phyloP scores from a whole-genome alignment of 1,140 invertebrate species.

The Aporrectodea caliginosa region DNA sequence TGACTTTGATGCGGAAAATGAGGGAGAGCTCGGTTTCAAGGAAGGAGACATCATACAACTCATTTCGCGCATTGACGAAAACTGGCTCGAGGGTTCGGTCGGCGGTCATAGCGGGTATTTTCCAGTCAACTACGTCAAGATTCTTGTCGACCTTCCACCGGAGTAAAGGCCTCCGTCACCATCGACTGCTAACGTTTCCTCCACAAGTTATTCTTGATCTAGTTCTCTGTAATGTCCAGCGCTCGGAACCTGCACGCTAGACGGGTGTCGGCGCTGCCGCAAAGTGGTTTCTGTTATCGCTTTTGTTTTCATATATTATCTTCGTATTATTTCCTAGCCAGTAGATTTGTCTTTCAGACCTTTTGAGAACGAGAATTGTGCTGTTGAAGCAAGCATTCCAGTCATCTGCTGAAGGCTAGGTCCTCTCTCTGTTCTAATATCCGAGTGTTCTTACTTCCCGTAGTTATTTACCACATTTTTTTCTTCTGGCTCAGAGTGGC shows the following conservation, averaged over 20 bases:
- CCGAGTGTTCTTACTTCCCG: too few relatives aligned
- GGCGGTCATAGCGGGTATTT: conserved; percentile 51
- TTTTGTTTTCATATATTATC: background rate
- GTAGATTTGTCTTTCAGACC: background rate
- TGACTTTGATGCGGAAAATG: conserved; percentile 95
- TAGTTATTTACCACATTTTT: too few relatives aligned
- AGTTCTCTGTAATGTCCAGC: too few relatives aligned
- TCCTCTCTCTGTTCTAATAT: too few relatives aligned
- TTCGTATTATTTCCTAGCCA: background rate
- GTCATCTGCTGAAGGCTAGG: background rate
- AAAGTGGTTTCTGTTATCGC: background rate
- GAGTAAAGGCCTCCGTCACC: background rate
- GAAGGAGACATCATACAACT: conserved; percentile 91
- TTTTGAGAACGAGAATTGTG: too few relatives aligned
- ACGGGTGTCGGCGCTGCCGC: too few relatives aligned
- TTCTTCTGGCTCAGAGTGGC: too few relatives aligned
- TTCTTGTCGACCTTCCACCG: conserved; percentile 28
- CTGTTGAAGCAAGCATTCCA: background rate
- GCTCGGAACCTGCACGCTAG: too few relatives aligned
- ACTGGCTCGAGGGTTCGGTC: conserved; percentile 57
- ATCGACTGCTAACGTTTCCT: too few relatives aligned
- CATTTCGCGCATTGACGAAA: conserved; percentile 91
- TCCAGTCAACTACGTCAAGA: conserved; percentile 55
- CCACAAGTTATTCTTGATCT: too few relatives aligned
- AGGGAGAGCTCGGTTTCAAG: conserved; percentile 87